These are phyloP conservation scores for Apamea anceps DNA, from an alignment of 2,888 invertebrate genomes.

Conservation along the genomic window DNA sequence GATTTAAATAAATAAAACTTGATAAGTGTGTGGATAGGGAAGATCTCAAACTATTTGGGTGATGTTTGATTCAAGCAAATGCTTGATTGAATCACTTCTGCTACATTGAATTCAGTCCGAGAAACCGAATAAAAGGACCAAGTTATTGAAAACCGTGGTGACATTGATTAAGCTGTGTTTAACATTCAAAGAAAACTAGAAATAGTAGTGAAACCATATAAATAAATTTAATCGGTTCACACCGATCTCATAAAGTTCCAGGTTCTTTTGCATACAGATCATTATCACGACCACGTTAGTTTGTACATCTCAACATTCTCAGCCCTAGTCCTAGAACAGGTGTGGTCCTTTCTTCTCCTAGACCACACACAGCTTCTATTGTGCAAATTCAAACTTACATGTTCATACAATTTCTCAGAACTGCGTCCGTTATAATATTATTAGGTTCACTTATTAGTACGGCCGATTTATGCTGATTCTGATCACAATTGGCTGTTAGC, in stretches of 20 bases:
- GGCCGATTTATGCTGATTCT: slow-evolving; percentile 47
- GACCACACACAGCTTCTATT: slow-evolving; percentile 47
- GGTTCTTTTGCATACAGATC: neutral
- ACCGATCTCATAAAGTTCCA: neutral
- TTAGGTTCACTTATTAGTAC: slow-evolving; percentile 51
- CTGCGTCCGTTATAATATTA: slow-evolving; percentile 22
- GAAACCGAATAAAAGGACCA: neutral
- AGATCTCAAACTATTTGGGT: neutral
- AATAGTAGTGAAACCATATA: neutral
- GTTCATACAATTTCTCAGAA: slow-evolving; percentile 23
- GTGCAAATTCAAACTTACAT: slow-evolving; percentile 10
- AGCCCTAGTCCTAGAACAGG: neutral
- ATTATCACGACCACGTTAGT: slow-evolving; percentile 3
- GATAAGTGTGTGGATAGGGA: slow-evolving; percentile 20
- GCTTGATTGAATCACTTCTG: slow-evolving; percentile 7
- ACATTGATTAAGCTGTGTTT: neutral
- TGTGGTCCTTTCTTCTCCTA: slow-evolving; percentile 20
- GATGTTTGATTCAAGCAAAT: slow-evolving; percentile 5
- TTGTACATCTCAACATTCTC: slow-evolving; percentile 4
- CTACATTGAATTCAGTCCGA: neutral
- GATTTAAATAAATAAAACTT: slow-evolving; percentile 51
- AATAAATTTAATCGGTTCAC: neutral
- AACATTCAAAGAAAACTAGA: neutral
- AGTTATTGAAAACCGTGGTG: neutral
- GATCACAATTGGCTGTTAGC: slow-evolving; percentile 61